phyloP scores from a whole-genome alignment of 2,113 vertebrate genomes.

The Neomonachus schauinslandi region DNA sequence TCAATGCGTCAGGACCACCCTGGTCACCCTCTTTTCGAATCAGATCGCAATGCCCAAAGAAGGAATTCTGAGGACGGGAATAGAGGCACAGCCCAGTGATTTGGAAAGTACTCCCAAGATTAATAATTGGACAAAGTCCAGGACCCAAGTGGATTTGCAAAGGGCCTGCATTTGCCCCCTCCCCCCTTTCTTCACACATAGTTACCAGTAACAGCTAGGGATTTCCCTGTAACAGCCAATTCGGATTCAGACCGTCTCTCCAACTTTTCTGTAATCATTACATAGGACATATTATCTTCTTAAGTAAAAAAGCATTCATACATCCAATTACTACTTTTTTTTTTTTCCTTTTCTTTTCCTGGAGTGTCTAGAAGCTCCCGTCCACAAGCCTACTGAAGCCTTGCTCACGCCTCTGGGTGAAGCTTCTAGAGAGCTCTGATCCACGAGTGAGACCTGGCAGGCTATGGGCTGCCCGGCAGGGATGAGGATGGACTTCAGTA shows the following conservation, averaged over 20 bases:
- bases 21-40: not conserved
- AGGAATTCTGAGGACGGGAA: not conserved
- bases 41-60: not conserved
- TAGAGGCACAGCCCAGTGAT: not conserved
- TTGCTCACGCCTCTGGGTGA: not conserved
- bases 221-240: not conserved
- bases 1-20: not conserved
- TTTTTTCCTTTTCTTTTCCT: not conserved
- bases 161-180: not conserved
- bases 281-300: not conserved
- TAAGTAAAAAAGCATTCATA: not conserved
- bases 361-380: constrained; percentile 17
- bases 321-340: not conserved
- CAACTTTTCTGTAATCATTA: not conserved
- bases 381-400: not conserved
- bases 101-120: not conserved
- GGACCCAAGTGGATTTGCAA: not conserved
- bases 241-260: not conserved
- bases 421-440: constrained; percentile 80
- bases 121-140: not conserved
- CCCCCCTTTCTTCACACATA: not conserved
- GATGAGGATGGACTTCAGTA: constrained; percentile 85
- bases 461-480: constrained; percentile 82
- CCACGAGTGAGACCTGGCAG: constrained; percentile 89
- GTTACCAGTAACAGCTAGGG: not conserved